Base-by-base conservation (phyloP, 2,888 invertebrate species). In the Xanthostigma xanthostigma region DNA sequence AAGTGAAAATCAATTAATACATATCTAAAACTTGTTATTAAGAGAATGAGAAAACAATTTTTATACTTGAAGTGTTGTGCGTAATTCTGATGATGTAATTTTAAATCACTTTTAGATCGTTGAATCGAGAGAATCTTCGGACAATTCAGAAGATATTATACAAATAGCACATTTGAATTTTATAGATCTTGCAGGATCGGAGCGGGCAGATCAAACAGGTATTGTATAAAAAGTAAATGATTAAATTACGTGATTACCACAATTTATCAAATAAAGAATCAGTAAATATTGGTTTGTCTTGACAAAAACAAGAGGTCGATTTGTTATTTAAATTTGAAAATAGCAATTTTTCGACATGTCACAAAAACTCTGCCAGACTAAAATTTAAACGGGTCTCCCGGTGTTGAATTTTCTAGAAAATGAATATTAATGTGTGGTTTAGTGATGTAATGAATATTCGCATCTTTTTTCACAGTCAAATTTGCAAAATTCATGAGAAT, bases 131-230 rank as follows among this genome's bases (percentile, higher is more conserved):
- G 75, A 78, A 55, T 58, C 60, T 9, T 59, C 54, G 12, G 49
- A 55, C 40, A 68, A 75, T 47, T 72, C 71, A 1, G 63, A 66
- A 54, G 74, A 72, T n/a, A 79, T 76, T n/a, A 77, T 84, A 36
- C 79, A 80, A 60, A 82, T 87, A 12, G 85, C 90, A 0, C 80
- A 84, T 49, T 67, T 92, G 57, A 90, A 92, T 68, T 72, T 93
- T n/a, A 91, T 93, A 0, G 92, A 93, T 66, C 68, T 93, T 52
- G 93, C 91, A 1, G 93, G 92, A 0, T 90, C 89, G 0, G 93
- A 93, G 65, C 75, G 88, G 46, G 79, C 83, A 0, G 76, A 80
- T 1, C 86, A 88, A 62, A 87, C 89, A 0, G 81, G 12, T 39
- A 13, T 39, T 39, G 17, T 17, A 38, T 38, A 38, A 13, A 38